Base-by-base conservation (phyloP, 2,113 vertebrate species). In the Synchiropus splendidus region DNA sequence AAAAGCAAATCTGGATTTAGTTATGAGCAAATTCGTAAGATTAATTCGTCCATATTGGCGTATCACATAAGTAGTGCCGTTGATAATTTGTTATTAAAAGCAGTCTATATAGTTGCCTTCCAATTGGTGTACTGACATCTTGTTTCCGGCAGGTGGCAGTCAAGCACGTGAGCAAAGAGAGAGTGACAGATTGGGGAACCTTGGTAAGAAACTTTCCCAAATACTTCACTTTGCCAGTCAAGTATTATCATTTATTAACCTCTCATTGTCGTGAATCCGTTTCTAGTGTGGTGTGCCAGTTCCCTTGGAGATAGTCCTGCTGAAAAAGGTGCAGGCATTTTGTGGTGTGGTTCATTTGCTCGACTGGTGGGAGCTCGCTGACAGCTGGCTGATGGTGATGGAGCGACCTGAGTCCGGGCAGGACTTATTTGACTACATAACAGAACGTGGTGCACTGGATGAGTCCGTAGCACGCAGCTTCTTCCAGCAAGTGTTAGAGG, bases 361-460 rank as follows among this genome's bases (percentile, higher is more conserved):
- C 68, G 92, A 95, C 76, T 96, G 91, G 89, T 92, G 89, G 59
- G 93, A 96, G 74, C 78, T 83, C 31, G 75, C 83, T 1, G 92
- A 94, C 43, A 89, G 92, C 56, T 96, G 89, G 77, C 50, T 96
- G 31, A 82, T 97, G 31, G 82, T 92, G 36, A 88, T 97, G 86
- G 92, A 97, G 73, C 77, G 91, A 10, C 90, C 91, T 0, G 92
- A 95, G 72, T 72, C 74, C 18, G 89, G 86, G 16, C 92, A 92
- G 76, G 93, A 97, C 34, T 79, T 97, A 1, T 97, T 97, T 18
- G 92, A 97, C 64, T 96, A 90, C 76, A 95, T 97, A 73, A 96
- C 93, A 0, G 91, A 94, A 80, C 90, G 88, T 4, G 92, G 92
- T 0, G 89, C 90, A 0, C 70, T 97, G 64, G 90, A 89, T 6